Percentiles rank a stretch among this genome's conserved stretches.
These are phyloP conservation scores for Elaphurus davidianus DNA, from an alignment of 2,113 vertebrate species.

Conservation along the genomic window DNA sequence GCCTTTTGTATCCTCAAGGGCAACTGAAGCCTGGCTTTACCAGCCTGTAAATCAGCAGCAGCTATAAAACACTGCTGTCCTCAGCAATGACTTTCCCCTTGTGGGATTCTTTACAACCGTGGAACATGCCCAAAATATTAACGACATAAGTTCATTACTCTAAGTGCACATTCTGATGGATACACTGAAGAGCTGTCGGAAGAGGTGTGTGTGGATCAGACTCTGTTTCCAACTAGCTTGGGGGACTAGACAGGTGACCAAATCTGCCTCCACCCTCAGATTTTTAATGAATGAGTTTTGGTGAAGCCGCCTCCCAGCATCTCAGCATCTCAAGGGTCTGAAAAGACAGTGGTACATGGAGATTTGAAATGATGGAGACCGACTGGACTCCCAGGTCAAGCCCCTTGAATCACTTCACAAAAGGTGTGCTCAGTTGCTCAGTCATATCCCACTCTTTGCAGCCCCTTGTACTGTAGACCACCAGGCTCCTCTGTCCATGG, in stretches of 20 bases:
- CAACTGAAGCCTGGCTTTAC: slow-evolving; percentile 68
- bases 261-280: background rate
- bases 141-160: slow-evolving; percentile 80
- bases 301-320: background rate
- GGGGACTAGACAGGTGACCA: background rate
- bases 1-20: slow-evolving; percentile 76
- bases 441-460: background rate
- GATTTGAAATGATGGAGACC: background rate
- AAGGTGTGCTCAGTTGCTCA: background rate
- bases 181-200: background rate
- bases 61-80: slow-evolving; percentile 78
- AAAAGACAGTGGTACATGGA: background rate
- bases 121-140: slow-evolving; percentile 78
- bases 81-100: slow-evolving; percentile 74
- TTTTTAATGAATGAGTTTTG: background rate
- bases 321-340: background rate
- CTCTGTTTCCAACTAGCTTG: background rate
- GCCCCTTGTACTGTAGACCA: background rate
- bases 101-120: slow-evolving; percentile 76
- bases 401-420: background rate
- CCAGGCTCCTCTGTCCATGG: background rate
- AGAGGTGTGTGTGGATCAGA: background rate
- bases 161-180: slow-evolving; percentile 74
- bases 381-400: background rate
- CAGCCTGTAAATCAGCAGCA: slow-evolving; percentile 77